Evolutionary conservation across 2,797 vertebrate genomes (phyloP), one percentile per base, ranked within the genome.

Genomic region (Diplodus sargus): DNA sequence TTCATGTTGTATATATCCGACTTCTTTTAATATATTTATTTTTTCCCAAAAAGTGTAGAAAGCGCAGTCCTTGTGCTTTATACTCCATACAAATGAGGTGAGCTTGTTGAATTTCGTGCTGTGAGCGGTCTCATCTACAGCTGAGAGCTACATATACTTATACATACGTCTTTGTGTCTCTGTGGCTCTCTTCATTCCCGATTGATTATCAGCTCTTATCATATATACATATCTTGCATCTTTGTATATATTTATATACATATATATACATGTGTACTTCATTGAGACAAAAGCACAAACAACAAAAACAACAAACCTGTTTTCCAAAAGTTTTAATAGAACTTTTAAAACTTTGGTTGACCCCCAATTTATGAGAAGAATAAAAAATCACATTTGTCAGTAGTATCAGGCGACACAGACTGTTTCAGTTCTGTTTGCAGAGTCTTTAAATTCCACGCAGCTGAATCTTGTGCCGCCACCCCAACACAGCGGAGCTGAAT

Each of bases 371-470:
- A 59, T 17, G 11, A 39, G 39, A n/a, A 42, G 13, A 42, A 22
- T n/a, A 7, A 4, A 6, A 15, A 0, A 11, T 60, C 25, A 39
- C 9, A 34, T 74, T 5, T 17, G 4, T 23, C 18, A 2, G 1
- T 39, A 23, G 56, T 48, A 28, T 48, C 22, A 20, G 3, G 22
- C 18, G 8, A 4, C 74, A 66, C 61, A 76, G 39, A 51, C 11
- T 28, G 76, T 84, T 86, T 89, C 79, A 64, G 16, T 74, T 76
- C 8, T 76, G 63, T 34, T 52, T 75, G 79, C 81, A 72, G 30
- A 77, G 7, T 56, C 73, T 81, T 83, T 83, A 78, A 83, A 82
- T 73, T 62, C 47, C 13, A 52, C 17, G 54, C 42, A 12, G 70
- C 65, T 75, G 80, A 87, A 88, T 83, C 71, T 51, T 18, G 53